phyloP scores from a whole-genome alignment of 2,888 invertebrate species.

The Hyalella azteca region DNA sequence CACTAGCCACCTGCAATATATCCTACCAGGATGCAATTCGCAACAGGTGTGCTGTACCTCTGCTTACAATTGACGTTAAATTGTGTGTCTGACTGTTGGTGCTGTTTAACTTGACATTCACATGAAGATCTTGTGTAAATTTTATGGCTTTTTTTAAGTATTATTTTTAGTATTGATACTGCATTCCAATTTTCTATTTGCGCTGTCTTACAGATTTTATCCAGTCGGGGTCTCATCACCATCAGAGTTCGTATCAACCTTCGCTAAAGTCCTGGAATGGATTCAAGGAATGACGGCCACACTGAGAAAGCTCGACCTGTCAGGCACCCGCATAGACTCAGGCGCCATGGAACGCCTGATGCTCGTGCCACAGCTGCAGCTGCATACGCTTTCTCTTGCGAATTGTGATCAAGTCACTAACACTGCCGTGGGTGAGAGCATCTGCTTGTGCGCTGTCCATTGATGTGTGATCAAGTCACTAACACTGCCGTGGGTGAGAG shows the following conservation, averaged over 20 bases:
- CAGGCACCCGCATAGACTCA: background rate
- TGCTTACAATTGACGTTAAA: too few relatives aligned
- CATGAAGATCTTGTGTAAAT: too few relatives aligned
- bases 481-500: too few relatives aligned
- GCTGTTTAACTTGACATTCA: too few relatives aligned
- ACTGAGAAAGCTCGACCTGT: slow-evolving; percentile 21
- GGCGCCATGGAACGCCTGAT: background rate
- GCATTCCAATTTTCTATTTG: too few relatives aligned
- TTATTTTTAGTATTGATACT: too few relatives aligned
- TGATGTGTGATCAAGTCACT: too few relatives aligned
- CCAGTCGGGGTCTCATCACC: background rate
- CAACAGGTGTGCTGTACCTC: background rate
- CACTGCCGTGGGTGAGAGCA: background rate
- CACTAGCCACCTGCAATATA: slow-evolving; percentile 7
- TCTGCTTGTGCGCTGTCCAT: background rate
- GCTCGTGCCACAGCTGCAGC: slow-evolving; percentile 7
- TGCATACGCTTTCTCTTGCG: background rate
- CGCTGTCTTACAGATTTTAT: slow-evolving; percentile 1
- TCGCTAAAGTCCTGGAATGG: background rate
- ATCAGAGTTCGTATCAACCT: slow-evolving; percentile 6
- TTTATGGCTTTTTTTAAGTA: too few relatives aligned
- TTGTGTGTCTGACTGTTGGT: too few relatives aligned
- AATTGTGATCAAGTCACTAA: slow-evolving; percentile 15
- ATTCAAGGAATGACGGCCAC: background rate
- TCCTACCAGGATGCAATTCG: slow-evolving; percentile 9